phyloP scores from a whole-genome alignment of 2,797 vertebrate genomes.

The Crax fasciolata region DNA sequence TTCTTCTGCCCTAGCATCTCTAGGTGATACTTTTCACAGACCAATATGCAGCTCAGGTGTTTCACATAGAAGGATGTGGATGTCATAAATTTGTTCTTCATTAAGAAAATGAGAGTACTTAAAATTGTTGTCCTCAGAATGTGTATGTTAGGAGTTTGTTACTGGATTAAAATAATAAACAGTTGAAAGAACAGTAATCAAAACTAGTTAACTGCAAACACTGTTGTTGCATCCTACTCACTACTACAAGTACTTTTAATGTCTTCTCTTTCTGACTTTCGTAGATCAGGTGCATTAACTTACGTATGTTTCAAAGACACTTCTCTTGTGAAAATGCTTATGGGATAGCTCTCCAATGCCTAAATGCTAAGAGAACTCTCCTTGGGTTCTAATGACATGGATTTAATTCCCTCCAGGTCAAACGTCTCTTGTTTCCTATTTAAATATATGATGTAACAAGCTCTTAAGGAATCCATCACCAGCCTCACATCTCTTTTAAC shows the following conservation, averaged over 20 bases:
- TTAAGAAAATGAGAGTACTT: background rate
- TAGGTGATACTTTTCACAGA: background rate
- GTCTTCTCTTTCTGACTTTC: background rate
- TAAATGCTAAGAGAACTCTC: background rate
- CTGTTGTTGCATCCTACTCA: accelerated
- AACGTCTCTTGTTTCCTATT: background rate
- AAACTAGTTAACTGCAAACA: background rate
- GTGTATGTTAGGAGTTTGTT: background rate
- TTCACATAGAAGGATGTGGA: background rate
- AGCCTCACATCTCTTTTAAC: background rate
- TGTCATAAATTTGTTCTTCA: background rate
- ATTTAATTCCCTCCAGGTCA: background rate
- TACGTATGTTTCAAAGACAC: background rate
- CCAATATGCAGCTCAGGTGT: background rate
- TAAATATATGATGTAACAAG: background rate
- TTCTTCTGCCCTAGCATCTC: background rate
- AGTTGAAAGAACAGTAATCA: background rate
- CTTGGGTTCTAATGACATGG: background rate
- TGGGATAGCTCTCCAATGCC: background rate
- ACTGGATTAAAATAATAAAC: background rate
- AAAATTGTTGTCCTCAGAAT: background rate
- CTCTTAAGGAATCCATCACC: background rate
- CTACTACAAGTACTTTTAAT: background rate
- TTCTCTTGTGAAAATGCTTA: background rate
- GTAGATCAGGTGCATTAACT: background rate